Base-by-base conservation (phyloP, 2,888 invertebrate species). In the Automeris io region DNA sequence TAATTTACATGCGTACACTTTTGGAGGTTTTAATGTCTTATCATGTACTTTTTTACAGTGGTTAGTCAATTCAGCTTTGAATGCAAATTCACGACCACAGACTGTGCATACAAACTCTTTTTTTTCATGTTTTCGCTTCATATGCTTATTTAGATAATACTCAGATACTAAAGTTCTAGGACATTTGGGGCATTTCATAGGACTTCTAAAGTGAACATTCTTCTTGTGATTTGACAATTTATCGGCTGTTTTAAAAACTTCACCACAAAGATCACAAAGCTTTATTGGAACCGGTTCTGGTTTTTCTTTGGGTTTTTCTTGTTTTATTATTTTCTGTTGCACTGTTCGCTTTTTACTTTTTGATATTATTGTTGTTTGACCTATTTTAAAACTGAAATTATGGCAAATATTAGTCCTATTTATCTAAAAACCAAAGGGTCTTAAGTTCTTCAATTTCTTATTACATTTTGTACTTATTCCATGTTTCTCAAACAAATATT, bases 251-350 rank as follows among this genome's bases (percentile, higher is more conserved):
- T 62, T 61, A 37, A 77, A 81, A 1, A 73, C 62, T 39, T 69
- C 64, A 5, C 85, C 85, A 42, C 85, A 85, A 0, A 76, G 45
- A 41, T 82, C 82, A 47, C 85, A 85, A 0, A 85, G 55, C 51
- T 73, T 75, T 13, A 58, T 49, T 18, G 55, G 55, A 12, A 57
- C 51, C 6, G 54, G 34, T 36, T 54, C 48, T 21, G 54, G 47
- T 37, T 44, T 40, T 37, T 60, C 64, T n/a, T 36, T 24, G 35
- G 45, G 12, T 37, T 50, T 54, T 42, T 61, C 40, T 44, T 49
- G 55, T 26, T 57, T 41, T 50, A 47, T 53, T 40, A 46, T 46
- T 39, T 40, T 44, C 49, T 43, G 41, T 35, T 40, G 5, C 44
- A 23, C 33, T 9, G 8, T 22, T 45, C 46, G 42, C 46, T 56